A percentile compares a stretch with the other conserved stretches of the same genome.
Evolutionary conservation across 2,797 vertebrate genomes (phyloP).

Genomic region (Tauraco hartlaubi): DNA sequence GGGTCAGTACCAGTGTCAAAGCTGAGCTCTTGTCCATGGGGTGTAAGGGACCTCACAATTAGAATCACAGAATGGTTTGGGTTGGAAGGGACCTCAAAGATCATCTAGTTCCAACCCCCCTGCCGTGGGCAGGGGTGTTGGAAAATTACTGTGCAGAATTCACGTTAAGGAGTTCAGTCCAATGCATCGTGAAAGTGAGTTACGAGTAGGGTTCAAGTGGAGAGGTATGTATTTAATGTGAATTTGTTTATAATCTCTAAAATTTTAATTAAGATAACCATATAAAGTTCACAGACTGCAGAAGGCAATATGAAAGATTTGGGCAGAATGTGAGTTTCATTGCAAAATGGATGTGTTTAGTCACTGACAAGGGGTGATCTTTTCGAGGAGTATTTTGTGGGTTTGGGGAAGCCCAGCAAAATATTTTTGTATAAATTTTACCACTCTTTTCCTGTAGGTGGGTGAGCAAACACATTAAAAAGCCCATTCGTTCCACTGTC

Average conservation of each 20-base stretch:
- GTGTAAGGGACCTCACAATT: not conserved
- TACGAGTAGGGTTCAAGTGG: not conserved
- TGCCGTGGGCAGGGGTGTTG: too few species aligned
- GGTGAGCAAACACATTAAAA: slow-evolving; percentile 99
- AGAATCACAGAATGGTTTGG: too few species aligned
- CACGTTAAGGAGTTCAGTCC: not conserved
- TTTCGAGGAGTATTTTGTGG: not conserved
- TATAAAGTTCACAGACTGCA: not conserved
- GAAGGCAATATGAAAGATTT: not conserved
- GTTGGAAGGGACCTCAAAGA: too few species aligned
- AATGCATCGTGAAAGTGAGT: not conserved
- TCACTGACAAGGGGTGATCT: not conserved
- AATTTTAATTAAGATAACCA: not conserved
- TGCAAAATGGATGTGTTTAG: not conserved
- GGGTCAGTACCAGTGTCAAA: not conserved
- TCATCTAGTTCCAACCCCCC: too few species aligned
- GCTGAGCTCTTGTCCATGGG: not conserved
- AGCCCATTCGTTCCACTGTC: slow-evolving; percentile 97
- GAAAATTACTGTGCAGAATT: not conserved
- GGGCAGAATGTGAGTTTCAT: not conserved
- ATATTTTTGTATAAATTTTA: not conserved
- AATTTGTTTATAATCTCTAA: not conserved
- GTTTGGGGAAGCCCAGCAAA: not conserved
- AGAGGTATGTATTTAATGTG: not conserved
- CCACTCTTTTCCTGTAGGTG: slow-evolving; percentile 83